Evolutionary conservation across 2,797 vertebrate genomes (phyloP), one percentile per base, ranked within the genome.

Genomic region (Acipenser oxyrinchus): DNA sequence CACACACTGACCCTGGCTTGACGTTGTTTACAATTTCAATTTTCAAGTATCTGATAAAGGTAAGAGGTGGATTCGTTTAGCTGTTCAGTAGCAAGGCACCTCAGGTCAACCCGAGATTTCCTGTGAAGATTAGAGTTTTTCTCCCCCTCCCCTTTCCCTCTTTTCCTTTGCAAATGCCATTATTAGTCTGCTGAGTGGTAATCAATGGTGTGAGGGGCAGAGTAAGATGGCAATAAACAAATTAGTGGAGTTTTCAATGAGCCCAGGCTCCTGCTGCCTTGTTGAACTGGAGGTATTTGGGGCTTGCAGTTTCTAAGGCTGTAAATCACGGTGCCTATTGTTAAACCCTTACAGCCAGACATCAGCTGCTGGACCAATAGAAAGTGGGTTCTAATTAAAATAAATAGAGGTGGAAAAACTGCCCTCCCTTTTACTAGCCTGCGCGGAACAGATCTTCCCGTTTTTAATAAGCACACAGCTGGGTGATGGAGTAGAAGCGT

Each of bases 191-290:
- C 72, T 85, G 77, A 83, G 68, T 2, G 15, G 74, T 81, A 81
- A 83, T 87, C 82, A 84, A 64, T 82, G 61, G 74, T 76, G 84
- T 83, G 68, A 79, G 77, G 75, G 69, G 70, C 79, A 73, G 76
- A 74, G 73, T 76, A 72, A 79, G 77, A 83, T 66, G 68, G 69
- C 76, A 84, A 83, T 85, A 86, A 84, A 85, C 75, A 84, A 84
- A 86, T 86, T 80, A 77, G 70, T 79, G 3, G 67, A 76, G 69
- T 79, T 86, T 84, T 84, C 77, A 77, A 70, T 49, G n/a, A 86
- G 76, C 72, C 70, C 60, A 48, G 48, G 23, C 4, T 37, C 23
- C 68, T 78, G 68, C 78, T 82, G 73, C 73, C 81, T 82, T 84
- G 81, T 76, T 83, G 75, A 77, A 73, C 75, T 69, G 69, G 66